phyloP scores from a whole-genome alignment of 2,113 vertebrate genomes.

The Naja naja region DNA sequence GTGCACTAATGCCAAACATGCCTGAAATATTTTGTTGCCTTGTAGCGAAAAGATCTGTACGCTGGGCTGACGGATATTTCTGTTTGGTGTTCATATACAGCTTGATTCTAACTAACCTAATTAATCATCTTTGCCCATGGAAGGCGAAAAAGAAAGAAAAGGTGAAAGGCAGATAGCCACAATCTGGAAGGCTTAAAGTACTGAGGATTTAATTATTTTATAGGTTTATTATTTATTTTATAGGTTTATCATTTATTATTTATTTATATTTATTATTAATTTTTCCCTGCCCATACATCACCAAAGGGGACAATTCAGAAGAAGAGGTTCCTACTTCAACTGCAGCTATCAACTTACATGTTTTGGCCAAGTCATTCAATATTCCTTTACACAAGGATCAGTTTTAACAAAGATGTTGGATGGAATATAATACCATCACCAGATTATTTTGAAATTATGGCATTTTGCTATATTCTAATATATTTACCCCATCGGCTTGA shows the following conservation, averaged over 20 bases:
- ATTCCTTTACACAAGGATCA: background rate
- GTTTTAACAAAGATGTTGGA: background rate
- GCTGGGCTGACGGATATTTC: slow-evolving; percentile 1
- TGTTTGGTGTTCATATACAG: background rate
- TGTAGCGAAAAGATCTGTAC: slow-evolving; percentile 14
- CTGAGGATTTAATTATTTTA: background rate
- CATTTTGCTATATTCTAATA: background rate
- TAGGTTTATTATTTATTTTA: background rate
- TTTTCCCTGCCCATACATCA: background rate
- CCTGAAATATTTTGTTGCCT: background rate
- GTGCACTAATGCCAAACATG: background rate
- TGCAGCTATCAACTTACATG: background rate
- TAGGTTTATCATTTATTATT: background rate
- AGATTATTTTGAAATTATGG: background rate
- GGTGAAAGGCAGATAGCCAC: background rate
- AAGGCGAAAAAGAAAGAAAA: slow-evolving; percentile 11
- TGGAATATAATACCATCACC: background rate
- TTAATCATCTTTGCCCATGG: slow-evolving; percentile 15
- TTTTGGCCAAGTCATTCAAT: background rate
- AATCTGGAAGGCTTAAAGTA: background rate
- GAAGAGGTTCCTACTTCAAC: background rate
- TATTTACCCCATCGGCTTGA: background rate
- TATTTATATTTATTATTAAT: background rate
- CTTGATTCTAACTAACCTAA: slow-evolving; percentile 4
- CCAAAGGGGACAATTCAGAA: background rate